Base-by-base conservation (phyloP, 2,797 vertebrate species). In the Clarias fuscus region DNA sequence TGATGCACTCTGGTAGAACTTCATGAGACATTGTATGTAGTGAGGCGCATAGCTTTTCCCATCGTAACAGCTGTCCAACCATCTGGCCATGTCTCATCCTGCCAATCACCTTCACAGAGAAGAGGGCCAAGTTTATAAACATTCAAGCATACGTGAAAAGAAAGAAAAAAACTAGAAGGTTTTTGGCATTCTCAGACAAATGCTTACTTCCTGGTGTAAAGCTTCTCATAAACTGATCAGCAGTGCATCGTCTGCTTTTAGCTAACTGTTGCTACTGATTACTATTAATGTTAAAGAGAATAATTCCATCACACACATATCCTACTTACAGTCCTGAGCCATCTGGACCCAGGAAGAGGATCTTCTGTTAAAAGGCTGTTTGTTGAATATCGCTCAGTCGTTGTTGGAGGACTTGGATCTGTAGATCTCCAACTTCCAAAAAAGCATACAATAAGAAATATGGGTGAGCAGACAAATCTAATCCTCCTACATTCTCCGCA, bases 71-170 rank as follows among this genome's bases (percentile, higher is more conserved):
- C 98, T 0, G 98, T 99, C 98, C 98, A 99, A 22, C 98, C 97
- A 18, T 99, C 98, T 0, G 98, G 98, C 98, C 98, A 99, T 0
- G 98, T 99, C 93, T 99, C 98, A 14, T 99, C 98, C 88, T 99
- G 98, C 98, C 98, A 99, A 33, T 97, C 98, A 82, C 98, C 98
- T 99, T 64, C 64, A 68, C 8, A 68, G n/a, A 88, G 27, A 64
- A 33, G n/a, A 30, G 24, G 43, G 11, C 20, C 24, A 62, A 58
- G 20, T 59, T 65, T 68, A 85, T 27, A 68, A 56, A 82, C 48
- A 56, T 33, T 68, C 27, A 68, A 13, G 18, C 64, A 82, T 27
- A 20, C n/a, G 68, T 30, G 62, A 33, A 33, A 33, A 33, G n/a
- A 56, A 24, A 43, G 33, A 37, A 56, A 62, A 79, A 37, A 30